phyloP scores from a whole-genome alignment of 1,140 invertebrate genomes.

The Aphis craccivora region DNA sequence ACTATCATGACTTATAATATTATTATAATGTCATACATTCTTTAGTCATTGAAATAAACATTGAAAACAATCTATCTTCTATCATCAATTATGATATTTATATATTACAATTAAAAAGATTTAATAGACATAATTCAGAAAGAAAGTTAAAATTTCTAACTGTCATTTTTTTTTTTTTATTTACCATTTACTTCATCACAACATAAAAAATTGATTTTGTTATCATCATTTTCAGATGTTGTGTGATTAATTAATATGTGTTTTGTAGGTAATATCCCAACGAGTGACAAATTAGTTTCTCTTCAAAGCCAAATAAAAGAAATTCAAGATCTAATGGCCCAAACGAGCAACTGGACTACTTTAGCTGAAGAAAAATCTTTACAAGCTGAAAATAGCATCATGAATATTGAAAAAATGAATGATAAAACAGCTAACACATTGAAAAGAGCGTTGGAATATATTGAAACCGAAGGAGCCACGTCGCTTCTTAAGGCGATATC shows the following conservation, averaged over 20 bases:
- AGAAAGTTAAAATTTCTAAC: too few relatives aligned
- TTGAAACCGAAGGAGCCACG: conserved; percentile 80
- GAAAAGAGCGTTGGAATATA: conserved; percentile 75
- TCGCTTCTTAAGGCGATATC: conserved; percentile 82
- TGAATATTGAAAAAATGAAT: conserved; percentile 74
- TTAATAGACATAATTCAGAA: too few relatives aligned
- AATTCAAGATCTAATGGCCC: conserved; percentile 72
- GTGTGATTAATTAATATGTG: not conserved
- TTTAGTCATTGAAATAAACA: too few relatives aligned
- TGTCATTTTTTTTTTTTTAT: too few relatives aligned
- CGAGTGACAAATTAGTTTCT: conserved; percentile 28
- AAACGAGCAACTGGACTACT: conserved; percentile 70
- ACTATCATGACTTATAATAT: too few relatives aligned
- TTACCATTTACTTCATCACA: too few relatives aligned
- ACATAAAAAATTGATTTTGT: too few relatives aligned
- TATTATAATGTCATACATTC: too few relatives aligned
- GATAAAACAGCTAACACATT: conserved; percentile 61
- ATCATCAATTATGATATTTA: too few relatives aligned
- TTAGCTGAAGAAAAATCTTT: conserved; percentile 71
- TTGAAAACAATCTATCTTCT: too few relatives aligned
- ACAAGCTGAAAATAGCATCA: conserved; percentile 74
- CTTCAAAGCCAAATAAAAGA: conserved; percentile 70
- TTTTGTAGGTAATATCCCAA: conserved; percentile 20
- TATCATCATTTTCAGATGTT: too few relatives aligned
- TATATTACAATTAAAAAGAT: too few relatives aligned